Evolutionary conservation across 53 echinoderm and acorn worm species (phyloP).

Genomic region (Actinopyga echinites): DNA sequence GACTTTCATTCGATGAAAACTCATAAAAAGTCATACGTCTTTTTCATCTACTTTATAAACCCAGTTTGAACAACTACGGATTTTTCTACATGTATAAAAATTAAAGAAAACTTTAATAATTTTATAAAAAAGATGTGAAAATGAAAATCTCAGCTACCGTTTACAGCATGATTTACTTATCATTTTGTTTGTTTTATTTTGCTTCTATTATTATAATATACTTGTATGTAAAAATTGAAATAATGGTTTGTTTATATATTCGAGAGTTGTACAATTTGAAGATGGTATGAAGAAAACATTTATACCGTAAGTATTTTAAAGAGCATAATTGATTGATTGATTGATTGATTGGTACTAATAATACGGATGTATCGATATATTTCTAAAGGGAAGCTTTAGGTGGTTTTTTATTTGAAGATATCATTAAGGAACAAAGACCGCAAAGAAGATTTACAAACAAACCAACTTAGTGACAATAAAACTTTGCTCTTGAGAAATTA

Average conservation of each 20-base stretch:
- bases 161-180: background rate
- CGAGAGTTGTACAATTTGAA: background rate
- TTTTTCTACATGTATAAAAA: too few relatives aligned
- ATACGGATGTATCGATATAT: background rate
- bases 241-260: conserved; percentile 21
- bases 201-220: background rate
- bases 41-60: too few relatives aligned
- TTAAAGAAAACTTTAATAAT: too few relatives aligned
- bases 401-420: background rate
- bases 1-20: too few relatives aligned
- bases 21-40: too few relatives aligned
- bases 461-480: too few relatives aligned
- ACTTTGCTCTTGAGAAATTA: too few relatives aligned
- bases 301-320: background rate
- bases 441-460: too few relatives aligned
- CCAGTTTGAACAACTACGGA: too few relatives aligned
- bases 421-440: background rate
- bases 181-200: conserved; percentile 1
- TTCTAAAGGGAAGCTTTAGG: background rate
- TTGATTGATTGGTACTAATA: background rate
- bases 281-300: background rate
- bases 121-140: too few relatives aligned
- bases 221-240: conserved; percentile 35
- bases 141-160: too few relatives aligned
- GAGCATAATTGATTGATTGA: too few relatives aligned